These are phyloP conservation scores for Yasuhikotakia modesta DNA, from an alignment of 2,797 vertebrate species.

Conservation along the genomic window DNA sequence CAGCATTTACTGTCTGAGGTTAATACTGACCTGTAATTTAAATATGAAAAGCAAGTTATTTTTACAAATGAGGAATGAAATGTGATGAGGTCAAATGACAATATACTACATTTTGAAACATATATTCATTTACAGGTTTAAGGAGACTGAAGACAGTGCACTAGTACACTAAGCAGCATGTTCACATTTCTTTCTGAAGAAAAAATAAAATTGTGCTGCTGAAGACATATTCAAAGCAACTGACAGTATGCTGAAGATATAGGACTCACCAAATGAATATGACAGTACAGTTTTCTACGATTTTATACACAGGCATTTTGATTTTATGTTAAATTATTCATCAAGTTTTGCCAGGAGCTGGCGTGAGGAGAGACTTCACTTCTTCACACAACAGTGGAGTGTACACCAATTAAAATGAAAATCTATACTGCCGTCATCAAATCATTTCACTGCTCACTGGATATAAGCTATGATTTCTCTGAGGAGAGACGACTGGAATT, in stretches of 20 bases:
- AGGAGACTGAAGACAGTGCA: background rate
- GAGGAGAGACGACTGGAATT: conserved; percentile 41
- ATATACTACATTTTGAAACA: background rate
- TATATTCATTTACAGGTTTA: background rate
- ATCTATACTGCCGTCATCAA: conserved; percentile 52
- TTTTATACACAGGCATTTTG: background rate
- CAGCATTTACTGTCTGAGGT: too few species aligned
- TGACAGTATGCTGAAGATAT: background rate
- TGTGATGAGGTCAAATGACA: background rate
- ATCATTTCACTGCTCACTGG: conserved; percentile 52
- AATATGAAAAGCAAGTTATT: too few species aligned
- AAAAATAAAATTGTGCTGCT: background rate
- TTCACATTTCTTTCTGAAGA: background rate
- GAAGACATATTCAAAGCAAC: background rate
- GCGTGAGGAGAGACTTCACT: background rate
- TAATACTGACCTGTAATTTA: too few species aligned
- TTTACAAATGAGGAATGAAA: too few species aligned
- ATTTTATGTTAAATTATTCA: background rate
- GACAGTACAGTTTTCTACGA: background rate
- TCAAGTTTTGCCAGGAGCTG: conserved; percentile 6
- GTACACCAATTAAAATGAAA: conserved; percentile 50
- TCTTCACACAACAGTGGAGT: conserved; percentile 28
- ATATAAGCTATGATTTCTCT: conserved; percentile 50
- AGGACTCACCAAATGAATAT: background rate
- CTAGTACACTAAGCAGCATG: background rate